Conservation (phyloP, 2,113 vertebrate species). For the Dolichotis patagonum region DNA sequence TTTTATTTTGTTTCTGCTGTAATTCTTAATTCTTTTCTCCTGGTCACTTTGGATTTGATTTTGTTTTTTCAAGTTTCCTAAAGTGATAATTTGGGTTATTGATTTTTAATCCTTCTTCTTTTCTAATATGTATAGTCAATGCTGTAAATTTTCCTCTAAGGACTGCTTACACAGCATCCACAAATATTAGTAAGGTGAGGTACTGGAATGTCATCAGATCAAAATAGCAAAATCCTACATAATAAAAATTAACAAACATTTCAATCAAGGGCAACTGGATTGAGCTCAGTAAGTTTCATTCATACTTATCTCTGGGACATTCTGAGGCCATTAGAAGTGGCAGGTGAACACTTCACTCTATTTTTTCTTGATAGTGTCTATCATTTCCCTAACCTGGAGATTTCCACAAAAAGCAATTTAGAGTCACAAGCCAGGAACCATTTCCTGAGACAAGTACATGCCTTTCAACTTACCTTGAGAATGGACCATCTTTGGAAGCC, state of each 20-base stretch:
- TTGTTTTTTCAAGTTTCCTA: neutral
- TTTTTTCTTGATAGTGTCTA: neutral
- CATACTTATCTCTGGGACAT: neutral
- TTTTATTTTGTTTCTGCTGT: neutral
- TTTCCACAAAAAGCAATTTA: neutral
- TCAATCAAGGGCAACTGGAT: slow-evolving; percentile 26
- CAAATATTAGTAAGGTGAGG: neutral
- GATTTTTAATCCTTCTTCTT: neutral
- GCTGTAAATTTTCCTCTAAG: neutral
- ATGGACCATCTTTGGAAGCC: neutral
- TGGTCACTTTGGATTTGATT: neutral
- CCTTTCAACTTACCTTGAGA: neutral
- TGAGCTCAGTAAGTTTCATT: slow-evolving; percentile 58
- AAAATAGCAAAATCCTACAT: neutral
- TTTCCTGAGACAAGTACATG: neutral
- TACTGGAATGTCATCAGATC: neutral
- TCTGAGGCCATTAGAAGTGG: neutral
- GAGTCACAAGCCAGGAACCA: neutral
- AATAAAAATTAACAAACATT: neutral
- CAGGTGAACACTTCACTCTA: neutral
- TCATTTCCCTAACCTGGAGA: neutral
- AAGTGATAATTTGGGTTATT: neutral
- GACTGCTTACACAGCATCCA: neutral
- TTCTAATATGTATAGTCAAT: neutral
- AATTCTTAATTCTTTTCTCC: neutral